Base-by-base conservation (phyloP, 2,113 vertebrate species). In the Psilopsiagon aymara region DNA sequence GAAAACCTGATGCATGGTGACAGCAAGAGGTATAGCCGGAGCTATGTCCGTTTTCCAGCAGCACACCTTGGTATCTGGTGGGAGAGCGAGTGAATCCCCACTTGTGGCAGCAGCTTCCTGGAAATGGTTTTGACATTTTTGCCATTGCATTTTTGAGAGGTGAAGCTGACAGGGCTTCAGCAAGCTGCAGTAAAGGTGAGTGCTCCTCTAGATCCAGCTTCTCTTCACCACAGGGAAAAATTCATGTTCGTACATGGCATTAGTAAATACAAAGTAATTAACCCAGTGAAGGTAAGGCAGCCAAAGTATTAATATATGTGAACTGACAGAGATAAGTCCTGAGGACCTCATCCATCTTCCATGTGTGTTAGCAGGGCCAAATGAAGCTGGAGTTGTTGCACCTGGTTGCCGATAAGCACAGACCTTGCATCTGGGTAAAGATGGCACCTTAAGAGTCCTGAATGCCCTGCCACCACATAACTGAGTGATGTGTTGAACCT, bases 231-330 rank as follows among this genome's bases (percentile, higher is more conserved):
- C 2, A 5, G n/a, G 37, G 9, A 80, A 51, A 82, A 94, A 43
- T 29, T 7, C 57, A 0, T 89, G 86, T 92, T 90, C 82, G 70
- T 92, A 92, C 80, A 81, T 0, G 59, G 74, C 84, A 41, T 84
- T 79, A 89, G 81, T 84, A 91, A 91, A 80, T 49, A 74, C 46
- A 49, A 59, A 59, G 76, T 95, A 82, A 96, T 95, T 93, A 95
- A 95, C 93, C 62, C 77, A 78, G 76, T 9, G 44, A 71, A 96
- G 80, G 73, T 64, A 86, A 90, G 71, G 86, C 67, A 95, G 92
- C 47, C 49, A 5, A 64, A 71, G 29, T 82, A 92, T 93, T 93
- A 92, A 92, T 78, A 91, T 63, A 88, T 37, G 57, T 63, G 74
- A 96, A 57, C 69, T 84, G 92, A 87, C 70, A 84, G 86, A 86